phyloP scores from a whole-genome alignment of 2,797 vertebrate genomes.

The Falco biarmicus region DNA sequence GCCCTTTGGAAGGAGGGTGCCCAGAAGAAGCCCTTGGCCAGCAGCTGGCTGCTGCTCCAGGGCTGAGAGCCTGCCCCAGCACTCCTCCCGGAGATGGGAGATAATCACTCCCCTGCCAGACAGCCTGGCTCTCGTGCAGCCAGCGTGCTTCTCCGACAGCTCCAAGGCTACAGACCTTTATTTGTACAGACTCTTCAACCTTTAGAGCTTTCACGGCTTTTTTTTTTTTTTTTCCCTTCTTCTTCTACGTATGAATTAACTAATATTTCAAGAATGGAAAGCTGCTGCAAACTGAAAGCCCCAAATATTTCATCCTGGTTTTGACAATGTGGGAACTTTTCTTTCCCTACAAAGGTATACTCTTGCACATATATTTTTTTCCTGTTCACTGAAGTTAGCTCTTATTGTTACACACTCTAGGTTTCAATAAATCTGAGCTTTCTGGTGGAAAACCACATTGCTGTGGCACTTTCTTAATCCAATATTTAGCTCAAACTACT shows the following conservation, averaged over 20 bases:
- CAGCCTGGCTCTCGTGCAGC: neutral
- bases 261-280: conserved; percentile 11
- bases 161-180: neutral
- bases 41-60: neutral
- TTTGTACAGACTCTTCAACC: neutral
- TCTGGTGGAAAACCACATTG: neutral
- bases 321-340: neutral
- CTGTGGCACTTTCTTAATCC: neutral
- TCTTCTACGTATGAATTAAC: neutral
- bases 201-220: neutral
- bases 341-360: neutral
- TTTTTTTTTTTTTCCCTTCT: neutral
- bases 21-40: neutral
- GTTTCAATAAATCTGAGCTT: neutral
- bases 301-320: neutral
- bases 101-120: neutral
- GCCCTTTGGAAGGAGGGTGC: neutral
- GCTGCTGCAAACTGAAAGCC: neutral
- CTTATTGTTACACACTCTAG: neutral
- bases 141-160: neutral
- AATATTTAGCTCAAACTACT: neutral
- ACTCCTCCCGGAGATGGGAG: neutral
- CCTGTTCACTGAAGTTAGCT: neutral
- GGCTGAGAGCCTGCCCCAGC: neutral
- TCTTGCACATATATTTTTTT: neutral